Evolutionary conservation across 2,888 invertebrate genomes (phyloP).

Genomic region (Romanomermis culicivorax): DNA sequence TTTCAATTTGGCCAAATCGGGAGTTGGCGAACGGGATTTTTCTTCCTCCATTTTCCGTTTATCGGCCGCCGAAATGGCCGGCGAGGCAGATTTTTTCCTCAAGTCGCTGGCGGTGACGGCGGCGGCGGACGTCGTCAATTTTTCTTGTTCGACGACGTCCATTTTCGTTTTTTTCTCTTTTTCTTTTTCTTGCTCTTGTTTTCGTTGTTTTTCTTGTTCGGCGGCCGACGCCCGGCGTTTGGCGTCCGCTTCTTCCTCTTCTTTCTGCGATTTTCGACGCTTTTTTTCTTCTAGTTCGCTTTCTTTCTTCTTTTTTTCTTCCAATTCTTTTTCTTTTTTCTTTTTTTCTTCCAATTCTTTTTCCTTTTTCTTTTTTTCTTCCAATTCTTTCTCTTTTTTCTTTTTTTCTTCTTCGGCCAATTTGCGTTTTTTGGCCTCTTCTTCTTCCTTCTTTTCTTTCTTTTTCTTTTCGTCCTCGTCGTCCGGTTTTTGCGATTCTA

Average conservation of each 20-base stretch:
- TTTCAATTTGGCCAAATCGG: too few species aligned
- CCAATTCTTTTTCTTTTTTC: too few species aligned
- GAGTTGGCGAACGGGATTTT: too few species aligned
- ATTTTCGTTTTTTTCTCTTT: background rate
- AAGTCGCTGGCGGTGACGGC: too few species aligned
- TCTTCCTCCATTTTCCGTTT: too few species aligned
- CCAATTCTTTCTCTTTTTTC: background rate
- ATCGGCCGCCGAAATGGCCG: too few species aligned
- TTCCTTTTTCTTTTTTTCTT: background rate
- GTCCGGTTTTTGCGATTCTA: background rate
- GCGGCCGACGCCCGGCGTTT: background rate
- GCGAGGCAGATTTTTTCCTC: too few species aligned
- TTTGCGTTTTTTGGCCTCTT: background rate
- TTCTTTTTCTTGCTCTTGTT: constrained; percentile 2
- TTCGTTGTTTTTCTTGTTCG: background rate
- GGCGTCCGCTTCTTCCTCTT: background rate
- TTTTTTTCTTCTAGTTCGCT: too few species aligned
- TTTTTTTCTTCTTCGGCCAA: background rate
- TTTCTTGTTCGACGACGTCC: background rate
- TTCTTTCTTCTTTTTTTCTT: too few species aligned
- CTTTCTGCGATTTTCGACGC: too few species aligned
- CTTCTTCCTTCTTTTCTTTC: background rate
- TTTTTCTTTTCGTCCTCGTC: background rate
- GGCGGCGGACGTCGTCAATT: too few species aligned
- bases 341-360: too few species aligned